Conservation (phyloP, 2,797 vertebrate genomes). For the Siniperca scherzeri region DNA sequence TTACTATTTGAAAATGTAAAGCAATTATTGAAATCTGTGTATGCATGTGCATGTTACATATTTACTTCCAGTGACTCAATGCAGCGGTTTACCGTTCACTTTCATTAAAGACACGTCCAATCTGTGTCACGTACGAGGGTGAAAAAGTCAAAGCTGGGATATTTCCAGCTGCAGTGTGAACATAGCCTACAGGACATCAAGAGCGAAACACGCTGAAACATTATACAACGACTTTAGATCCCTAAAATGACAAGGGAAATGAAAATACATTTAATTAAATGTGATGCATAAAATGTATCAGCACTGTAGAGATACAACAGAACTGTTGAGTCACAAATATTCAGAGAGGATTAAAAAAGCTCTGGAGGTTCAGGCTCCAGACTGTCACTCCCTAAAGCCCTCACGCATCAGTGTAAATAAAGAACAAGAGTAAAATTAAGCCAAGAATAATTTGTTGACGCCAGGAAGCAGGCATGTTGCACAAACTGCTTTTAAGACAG, state of each 20-base stretch:
- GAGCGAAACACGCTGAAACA: neutral
- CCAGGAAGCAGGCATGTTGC: conserved; percentile 8
- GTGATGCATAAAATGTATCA: conserved; percentile 16
- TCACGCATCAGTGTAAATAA: conserved; percentile 38
- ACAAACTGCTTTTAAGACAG: neutral
- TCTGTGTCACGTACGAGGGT: neutral
- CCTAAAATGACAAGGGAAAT: conserved; percentile 12
- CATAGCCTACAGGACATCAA: neutral
- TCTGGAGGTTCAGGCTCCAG: conserved; percentile 32
- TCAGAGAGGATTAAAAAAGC: conserved; percentile 41
- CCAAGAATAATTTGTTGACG: conserved; percentile 19
- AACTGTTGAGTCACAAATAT: conserved; percentile 30
- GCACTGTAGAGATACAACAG: neutral
- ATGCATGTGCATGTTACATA: neutral
- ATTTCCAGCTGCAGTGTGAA: conserved; percentile 34
- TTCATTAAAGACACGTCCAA: neutral
- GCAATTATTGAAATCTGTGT: conserved; percentile 5
- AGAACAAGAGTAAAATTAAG: conserved; percentile 43
- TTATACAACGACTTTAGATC: neutral
- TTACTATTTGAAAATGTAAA: conserved; percentile 3
- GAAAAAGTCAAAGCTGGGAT: neutral
- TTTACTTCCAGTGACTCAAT: neutral
- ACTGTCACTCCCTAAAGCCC: conserved; percentile 20
- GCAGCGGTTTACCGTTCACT: neutral
- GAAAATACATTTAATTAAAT: conserved; percentile 8